Evolutionary conservation across 2,888 invertebrate genomes (phyloP), one percentile per base, ranked within the genome.

Genomic region (Parascotia fuliginaria): DNA sequence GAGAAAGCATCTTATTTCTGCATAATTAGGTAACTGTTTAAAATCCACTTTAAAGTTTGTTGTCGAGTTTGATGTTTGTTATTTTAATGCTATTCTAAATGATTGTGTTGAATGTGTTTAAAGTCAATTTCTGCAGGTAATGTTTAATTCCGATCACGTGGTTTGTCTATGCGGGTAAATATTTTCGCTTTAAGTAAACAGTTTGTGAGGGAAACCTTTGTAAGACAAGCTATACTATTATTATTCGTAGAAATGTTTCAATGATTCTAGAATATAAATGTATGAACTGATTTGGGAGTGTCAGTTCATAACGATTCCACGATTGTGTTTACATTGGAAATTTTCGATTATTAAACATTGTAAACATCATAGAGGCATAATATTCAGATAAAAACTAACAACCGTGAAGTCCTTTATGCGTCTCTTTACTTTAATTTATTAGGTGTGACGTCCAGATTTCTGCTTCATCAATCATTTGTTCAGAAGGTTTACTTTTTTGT

Each of bases 91-190:
- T 7, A 9, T 41, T 6, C n/a, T 11, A 24, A 27, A 27, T 24
- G 12, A 16, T n/a, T 34, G 16, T 22, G 22, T 32, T 32, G 11
- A 41, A 39, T 16, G 22, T 48, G 42, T 40, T 24, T 43, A 55
- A 53, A 47, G 55, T 44, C 50, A 50, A 54, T 62, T 52, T 45
- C 46, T 55, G 46, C 53, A 42, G 46, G 53, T 43, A 53, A 46
- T 58, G 13, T 29, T 60, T 60, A 42, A 70, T 69, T 67, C 57
- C 33, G 53, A 56, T 63, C 67, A 66, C 66, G 70, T 55, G 36
- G 60, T 57, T 41, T 50, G 28, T 53, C 48, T 48, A 55, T 52
- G 47, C 42, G 34, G 43, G 42, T 54, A 4, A 31, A 46, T 60
- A 61, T 64, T 56, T 57, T 56, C 41, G 46, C 52, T 57, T 54